Base-by-base conservation (phyloP, 2,888 invertebrate species). In the Mythimna impura region DNA sequence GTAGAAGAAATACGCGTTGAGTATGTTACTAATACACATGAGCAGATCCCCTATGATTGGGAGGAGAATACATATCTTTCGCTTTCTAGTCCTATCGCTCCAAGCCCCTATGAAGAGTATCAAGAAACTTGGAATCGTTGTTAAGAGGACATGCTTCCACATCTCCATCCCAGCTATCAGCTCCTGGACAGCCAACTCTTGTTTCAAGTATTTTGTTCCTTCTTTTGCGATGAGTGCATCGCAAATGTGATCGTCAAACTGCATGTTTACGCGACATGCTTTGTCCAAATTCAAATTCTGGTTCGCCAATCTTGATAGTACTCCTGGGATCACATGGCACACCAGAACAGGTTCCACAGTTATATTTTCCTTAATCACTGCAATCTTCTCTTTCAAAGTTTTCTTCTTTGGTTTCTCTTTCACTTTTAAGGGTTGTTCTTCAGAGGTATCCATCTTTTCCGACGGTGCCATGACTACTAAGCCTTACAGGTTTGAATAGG, bases 231-330 rank as follows among this genome's bases (percentile, higher is more conserved):
- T 97, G 5, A 98, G n/a, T n/a, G n/a, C n/a, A n/a, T n/a, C n/a
- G n/a, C n/a, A n/a, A n/a, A n/a, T n/a, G n/a, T n/a, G n/a, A n/a
- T n/a, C n/a, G n/a, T n/a, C n/a, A n/a, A n/a, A n/a, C n/a, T n/a
- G n/a, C n/a, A n/a, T 95, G 89, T 98, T 98, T 0, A 98, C 98
- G 34, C 98, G 94, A 87, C 98, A 98, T 0, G 98, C 98, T 93
- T 98, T 98, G 89, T 98, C 98, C 84, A 98, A 94, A 92, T 98
- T 98, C 30, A 98, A 92, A 92, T 98, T 98, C 93, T 98, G 98
- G 7, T 98, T 98, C 5, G 98, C 98, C 71, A 98, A 91, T 77
- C 97, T 97, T 0, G 98, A 97, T n/a, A 97, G 87, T 0, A 96
- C 96, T 80, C 97, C 96, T 3, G 97, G 97, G 81, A 97, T 93